These are phyloP conservation scores for Bettongia penicillata DNA, from an alignment of 2,113 vertebrate genomes.

Conservation along the genomic window DNA sequence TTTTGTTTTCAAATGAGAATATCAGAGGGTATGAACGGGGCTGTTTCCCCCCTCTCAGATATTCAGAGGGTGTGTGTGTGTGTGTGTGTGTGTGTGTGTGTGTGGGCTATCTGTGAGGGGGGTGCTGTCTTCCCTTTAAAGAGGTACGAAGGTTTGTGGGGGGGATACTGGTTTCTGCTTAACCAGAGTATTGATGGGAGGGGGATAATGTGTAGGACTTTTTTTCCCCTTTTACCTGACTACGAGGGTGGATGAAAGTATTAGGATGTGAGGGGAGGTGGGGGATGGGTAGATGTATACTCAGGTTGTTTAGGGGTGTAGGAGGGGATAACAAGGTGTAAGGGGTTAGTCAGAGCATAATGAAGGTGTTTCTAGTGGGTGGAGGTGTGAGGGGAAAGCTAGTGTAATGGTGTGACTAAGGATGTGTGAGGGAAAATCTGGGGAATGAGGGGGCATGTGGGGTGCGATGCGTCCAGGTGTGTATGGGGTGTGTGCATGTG, in stretches of 20 bases:
- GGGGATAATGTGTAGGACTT: not conserved
- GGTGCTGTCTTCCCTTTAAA: not conserved
- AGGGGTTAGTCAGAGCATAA: not conserved
- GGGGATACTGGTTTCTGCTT: not conserved
- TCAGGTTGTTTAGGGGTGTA: not conserved
- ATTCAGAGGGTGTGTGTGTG: not conserved
- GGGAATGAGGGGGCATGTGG: not conserved
- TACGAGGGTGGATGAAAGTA: not conserved
- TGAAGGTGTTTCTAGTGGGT: not conserved
- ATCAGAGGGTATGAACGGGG: not conserved
- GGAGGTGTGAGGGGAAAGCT: constrained; percentile 27
- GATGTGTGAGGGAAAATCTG: not conserved
- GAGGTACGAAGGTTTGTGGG: not conserved
- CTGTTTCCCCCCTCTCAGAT: not conserved
- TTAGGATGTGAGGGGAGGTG: not conserved
- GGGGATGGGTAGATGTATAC: not conserved
- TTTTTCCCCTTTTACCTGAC: not conserved
- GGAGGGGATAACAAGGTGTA: not conserved
- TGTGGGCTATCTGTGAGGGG: not conserved
- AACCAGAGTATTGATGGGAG: not conserved
- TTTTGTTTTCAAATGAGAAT: not conserved
- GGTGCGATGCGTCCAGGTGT: not conserved
- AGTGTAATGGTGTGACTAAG: not conserved
- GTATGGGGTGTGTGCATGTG: not conserved
- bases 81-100: not conserved